Base-by-base conservation (phyloP, 2,888 invertebrate species). In the Esperia sulphurella region DNA sequence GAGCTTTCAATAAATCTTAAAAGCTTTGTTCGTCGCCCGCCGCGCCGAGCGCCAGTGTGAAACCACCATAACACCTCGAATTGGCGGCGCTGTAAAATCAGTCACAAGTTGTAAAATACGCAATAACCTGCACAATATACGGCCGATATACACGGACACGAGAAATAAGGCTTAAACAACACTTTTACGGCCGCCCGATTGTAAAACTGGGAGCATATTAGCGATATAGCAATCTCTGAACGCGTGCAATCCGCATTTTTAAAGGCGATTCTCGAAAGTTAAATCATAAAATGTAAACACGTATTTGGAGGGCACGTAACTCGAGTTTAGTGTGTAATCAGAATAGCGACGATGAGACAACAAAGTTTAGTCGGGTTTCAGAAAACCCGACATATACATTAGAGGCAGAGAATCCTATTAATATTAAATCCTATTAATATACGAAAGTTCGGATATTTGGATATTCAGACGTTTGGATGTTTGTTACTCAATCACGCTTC, bases 51-150 rank as follows among this genome's bases (percentile, higher is more conserved):
- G 54, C 14, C 41, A 10, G 28, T 33, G 21, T 29, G 31, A 21
- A 21, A 10, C 48, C 12, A 21, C 21, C 21, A 21, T 29, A 41
- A n/a, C 35, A 30, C 38, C 14, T n/a, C 60, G 75, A 71, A 78
- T 77, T 69, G 79, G 71, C 82, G 80, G 77, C 56, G 76, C 71
- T 75, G 77, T 88, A 87, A 88, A 87, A 81, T 86, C 83, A 82
- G 86, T 86, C 87, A 83, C 83, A 82, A 79, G 82, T 62, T 73
- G 71, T 87, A 82, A 87, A 87, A 70, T 53, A 54, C 52, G 79
- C 78, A 71, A 83, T 88, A 88, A 86, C 79, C 59, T 79, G 55
- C 53, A 57, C 82, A 69, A 83, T 87, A 86, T 88, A 86, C 75
- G 72, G 71, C 61, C 72, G 66, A 57, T 85, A 82, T 79, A 76